A percentile compares a stretch with the other conserved stretches of the same genome.
These are phyloP conservation scores for Corythucha ciliata DNA, from an alignment of 2,888 invertebrate species.

Conservation along the genomic window DNA sequence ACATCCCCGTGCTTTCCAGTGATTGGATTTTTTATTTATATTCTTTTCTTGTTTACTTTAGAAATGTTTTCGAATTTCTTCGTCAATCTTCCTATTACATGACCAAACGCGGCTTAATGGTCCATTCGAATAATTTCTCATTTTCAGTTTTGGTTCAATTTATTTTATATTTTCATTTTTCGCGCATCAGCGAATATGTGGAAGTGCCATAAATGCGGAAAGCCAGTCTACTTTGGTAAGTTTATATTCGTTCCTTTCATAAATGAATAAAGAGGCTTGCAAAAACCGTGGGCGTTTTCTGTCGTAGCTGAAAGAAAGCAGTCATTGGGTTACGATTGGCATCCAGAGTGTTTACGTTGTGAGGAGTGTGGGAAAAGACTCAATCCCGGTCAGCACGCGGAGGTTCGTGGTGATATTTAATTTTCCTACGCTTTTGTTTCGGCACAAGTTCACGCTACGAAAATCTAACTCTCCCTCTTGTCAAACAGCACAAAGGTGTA, in stretches of 20 bases:
- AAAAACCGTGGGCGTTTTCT: conserved; percentile 26
- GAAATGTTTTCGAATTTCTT: too few species aligned
- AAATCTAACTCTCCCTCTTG: neutral
- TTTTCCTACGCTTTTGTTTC: neutral
- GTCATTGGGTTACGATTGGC: conserved; percentile 78
- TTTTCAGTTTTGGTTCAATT: neutral
- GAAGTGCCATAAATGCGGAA: conserved; percentile 74
- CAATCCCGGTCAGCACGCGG: conserved; percentile 75
- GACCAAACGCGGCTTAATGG: neutral
- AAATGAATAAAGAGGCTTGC: neutral
- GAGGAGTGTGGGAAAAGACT: conserved; percentile 72
- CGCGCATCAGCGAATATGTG: conserved; percentile 48
- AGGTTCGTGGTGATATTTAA: conserved; percentile 44
- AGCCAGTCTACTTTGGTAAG: conserved; percentile 70
- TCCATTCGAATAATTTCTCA: neutral
- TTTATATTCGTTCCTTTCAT: conserved; percentile 20
- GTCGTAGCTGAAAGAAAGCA: conserved; percentile 70
- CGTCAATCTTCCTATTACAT: too few species aligned
- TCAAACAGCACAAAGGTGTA: conserved; percentile 66
- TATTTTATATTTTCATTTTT: conserved; percentile 10
- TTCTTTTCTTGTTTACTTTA: too few species aligned
- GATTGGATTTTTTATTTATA: too few species aligned
- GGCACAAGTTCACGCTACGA: neutral
- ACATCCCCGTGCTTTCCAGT: too few species aligned
- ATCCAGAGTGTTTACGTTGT: conserved; percentile 72